Conservation (phyloP, 2,888 invertebrate species). For the Ellobium chinense region DNA sequence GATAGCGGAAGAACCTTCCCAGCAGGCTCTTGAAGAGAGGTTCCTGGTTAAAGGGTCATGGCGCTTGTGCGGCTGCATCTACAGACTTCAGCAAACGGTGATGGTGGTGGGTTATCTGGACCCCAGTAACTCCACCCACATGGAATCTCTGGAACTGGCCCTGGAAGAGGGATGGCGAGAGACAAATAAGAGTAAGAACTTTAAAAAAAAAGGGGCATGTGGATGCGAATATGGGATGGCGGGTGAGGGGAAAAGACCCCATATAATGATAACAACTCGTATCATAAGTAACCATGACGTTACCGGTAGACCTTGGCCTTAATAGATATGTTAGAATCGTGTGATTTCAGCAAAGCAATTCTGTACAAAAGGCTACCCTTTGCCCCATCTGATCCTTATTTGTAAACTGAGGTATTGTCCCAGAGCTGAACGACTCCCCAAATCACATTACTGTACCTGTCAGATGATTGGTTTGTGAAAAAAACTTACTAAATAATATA, state of each 20-base stretch:
- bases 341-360: too few relatives aligned
- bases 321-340: too few relatives aligned
- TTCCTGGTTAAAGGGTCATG: not conserved
- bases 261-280: too few relatives aligned
- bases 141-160: not conserved
- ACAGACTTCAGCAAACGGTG: not conserved
- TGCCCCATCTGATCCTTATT: too few relatives aligned
- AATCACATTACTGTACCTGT: not conserved
- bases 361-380: too few relatives aligned
- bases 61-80: not conserved
- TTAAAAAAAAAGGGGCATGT: too few relatives aligned
- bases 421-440: too few relatives aligned
- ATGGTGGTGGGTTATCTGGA: not conserved
- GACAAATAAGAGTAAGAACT: conserved; percentile 13
- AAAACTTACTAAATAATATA: not conserved
- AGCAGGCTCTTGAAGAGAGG: not conserved
- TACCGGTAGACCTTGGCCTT: too few relatives aligned
- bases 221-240: too few relatives aligned
- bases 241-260: too few relatives aligned
- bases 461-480: not conserved
- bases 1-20: conserved; percentile 22
- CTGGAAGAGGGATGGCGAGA: conserved; percentile 28
- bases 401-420: too few relatives aligned
- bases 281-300: too few relatives aligned
- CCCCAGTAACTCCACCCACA: not conserved